Evolutionary conservation across 2,888 invertebrate species (phyloP).

Genomic region (Ethmia dodecea): DNA sequence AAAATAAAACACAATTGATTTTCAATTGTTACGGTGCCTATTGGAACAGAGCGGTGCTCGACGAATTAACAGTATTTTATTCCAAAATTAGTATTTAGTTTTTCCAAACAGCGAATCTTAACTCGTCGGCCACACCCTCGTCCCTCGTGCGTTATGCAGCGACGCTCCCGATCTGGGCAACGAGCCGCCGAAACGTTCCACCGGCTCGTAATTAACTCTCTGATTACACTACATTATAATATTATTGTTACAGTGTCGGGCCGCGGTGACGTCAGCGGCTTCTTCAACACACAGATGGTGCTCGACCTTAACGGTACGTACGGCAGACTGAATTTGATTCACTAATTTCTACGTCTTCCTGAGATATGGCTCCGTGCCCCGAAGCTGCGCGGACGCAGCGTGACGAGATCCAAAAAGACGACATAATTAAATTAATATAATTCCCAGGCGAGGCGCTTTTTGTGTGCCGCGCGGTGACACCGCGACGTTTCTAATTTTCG

Average conservation of each 20-base stretch:
- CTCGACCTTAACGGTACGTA: constrained; percentile 66
- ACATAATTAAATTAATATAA: constrained; percentile 65
- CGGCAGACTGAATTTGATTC: neutral
- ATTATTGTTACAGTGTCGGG: constrained; percentile 65
- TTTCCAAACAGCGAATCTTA: too few relatives aligned
- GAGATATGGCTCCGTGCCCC: constrained; percentile 8
- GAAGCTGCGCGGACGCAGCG: neutral
- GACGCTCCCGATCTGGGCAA: too few relatives aligned
- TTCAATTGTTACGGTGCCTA: too few relatives aligned
- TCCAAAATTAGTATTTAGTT: too few relatives aligned
- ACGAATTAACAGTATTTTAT: too few relatives aligned
- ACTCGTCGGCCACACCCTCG: too few relatives aligned
- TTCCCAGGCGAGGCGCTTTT: constrained; percentile 48
- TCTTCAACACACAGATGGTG: constrained; percentile 72
- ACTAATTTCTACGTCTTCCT: neutral
- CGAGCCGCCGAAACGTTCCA: too few relatives aligned
- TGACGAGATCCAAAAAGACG: constrained; percentile 48
- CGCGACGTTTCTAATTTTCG: constrained; percentile 68
- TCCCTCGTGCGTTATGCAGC: too few relatives aligned
- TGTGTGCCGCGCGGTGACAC: constrained; percentile 42
- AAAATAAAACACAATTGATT: too few relatives aligned
- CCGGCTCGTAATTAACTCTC: constrained; percentile 11
- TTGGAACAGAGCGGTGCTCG: too few relatives aligned
- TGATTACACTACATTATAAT: constrained; percentile 34
- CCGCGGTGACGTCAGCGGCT: constrained; percentile 69